Evolutionary conservation across 2,797 vertebrate species (phyloP), one percentile per base, ranked within the genome.

Genomic region (Xenopus petersii): DNA sequence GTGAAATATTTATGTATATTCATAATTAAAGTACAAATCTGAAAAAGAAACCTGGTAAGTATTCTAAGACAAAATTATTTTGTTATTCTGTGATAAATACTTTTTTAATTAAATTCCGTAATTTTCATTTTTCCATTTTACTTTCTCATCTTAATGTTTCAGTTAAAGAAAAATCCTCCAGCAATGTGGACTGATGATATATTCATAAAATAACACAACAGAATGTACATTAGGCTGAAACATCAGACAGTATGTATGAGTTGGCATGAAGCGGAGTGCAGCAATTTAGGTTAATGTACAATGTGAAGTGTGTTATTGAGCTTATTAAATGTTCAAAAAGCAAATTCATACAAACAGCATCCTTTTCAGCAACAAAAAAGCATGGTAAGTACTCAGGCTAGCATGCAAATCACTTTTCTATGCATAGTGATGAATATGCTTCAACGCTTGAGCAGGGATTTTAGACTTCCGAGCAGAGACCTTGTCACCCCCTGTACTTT

Each of bases 251-350:
- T 63, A 73, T 62, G 70, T 64, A 69, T 69, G 47, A 64, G 75
- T 47, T 61, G 61, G 36, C 36, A 42, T 42, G 67, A 26, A 24
- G 60, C 71, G 73, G 67, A 78, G 75, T 78, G 75, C 75, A 78
- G 75, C 71, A 78, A 78, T 78, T 78, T 69, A 78, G 71, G 75
- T 73, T 78, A 78, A 78, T 78, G 75, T 71, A 73, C 60, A 69
- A 78, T 69, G 70, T 78, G 75, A 78, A 78, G 75, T 73, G 75
- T 78, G 75, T 78, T 78, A 73, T 78, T 78, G 75, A 78, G 75
- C 75, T 78, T 78, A 78, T 78, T 78, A 73, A 78, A 73, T 78
- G 75, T 69, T 78, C 70, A 65, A 69, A 78, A 78, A 68, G 75
- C 75, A 78, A 73, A 78, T 64, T 64, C 60, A 68, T 59, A 51